Conservation (phyloP, 2,113 vertebrate species). For the Caranx ignobilis region DNA sequence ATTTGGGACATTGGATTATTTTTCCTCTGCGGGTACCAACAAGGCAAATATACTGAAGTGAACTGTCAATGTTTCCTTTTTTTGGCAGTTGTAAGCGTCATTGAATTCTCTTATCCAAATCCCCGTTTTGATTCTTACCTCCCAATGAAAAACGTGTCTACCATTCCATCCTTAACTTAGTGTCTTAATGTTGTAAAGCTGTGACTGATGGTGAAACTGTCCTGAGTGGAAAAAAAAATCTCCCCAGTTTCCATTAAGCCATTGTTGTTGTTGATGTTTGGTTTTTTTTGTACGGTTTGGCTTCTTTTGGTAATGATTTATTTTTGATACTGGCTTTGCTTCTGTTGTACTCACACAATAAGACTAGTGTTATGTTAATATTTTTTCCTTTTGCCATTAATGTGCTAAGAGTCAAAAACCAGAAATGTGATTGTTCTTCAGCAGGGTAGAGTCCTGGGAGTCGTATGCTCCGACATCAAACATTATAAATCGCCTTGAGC, state of each 20-base stretch:
- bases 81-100: slow-evolving; percentile 51
- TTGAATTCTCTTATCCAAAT: slow-evolving; percentile 28
- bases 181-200: slow-evolving; percentile 78
- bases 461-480: neutral
- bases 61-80: slow-evolving; percentile 52
- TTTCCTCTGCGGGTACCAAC: neutral
- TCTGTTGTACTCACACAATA: slow-evolving; percentile 28
- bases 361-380: slow-evolving; percentile 16
- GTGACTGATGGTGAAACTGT: slow-evolving; percentile 57
- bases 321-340: slow-evolving; percentile 43
- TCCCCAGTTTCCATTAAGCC: slow-evolving; percentile 34
- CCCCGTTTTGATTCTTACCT: slow-evolving; percentile 40
- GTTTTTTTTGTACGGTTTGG: slow-evolving; percentile 19
- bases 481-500: neutral
- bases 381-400: slow-evolving; percentile 29
- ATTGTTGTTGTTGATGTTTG: neutral
- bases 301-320: slow-evolving; percentile 25
- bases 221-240: slow-evolving; percentile 1
- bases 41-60: slow-evolving; percentile 9
- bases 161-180: slow-evolving; percentile 73
- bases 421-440: neutral
- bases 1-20: slow-evolving; percentile 1
- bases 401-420: slow-evolving; percentile 1
- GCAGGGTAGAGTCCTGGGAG: neutral
- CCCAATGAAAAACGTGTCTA: slow-evolving; percentile 40